Conservation (phyloP, 2,797 vertebrate genomes). For the Anniella stebbinsi region DNA sequence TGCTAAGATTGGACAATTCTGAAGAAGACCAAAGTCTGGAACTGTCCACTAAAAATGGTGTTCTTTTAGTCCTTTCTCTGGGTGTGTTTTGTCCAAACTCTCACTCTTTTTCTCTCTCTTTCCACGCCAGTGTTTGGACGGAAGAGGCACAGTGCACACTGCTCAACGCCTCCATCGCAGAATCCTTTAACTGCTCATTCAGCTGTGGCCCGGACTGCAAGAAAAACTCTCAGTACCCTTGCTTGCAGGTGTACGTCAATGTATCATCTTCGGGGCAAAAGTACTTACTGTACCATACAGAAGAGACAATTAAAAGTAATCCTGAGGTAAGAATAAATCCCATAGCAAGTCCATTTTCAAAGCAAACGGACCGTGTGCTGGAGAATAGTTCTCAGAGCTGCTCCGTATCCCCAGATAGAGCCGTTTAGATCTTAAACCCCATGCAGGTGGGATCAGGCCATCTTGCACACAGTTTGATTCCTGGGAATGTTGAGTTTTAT, state of each 20-base stretch:
- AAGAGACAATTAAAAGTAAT: conserved; percentile 90
- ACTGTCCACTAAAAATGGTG: neutral
- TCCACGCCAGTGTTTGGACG: conserved; percentile 88
- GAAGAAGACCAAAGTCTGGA: neutral
- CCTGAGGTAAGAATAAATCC: conserved; percentile 84
- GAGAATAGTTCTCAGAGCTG: neutral
- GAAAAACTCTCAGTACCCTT: conserved; percentile 91
- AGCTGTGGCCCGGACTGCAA: conserved; percentile 92
- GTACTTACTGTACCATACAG: conserved; percentile 88
- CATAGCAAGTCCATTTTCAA: conserved; percentile 4
- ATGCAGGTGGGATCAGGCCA: neutral
- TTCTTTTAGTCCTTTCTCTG: neutral
- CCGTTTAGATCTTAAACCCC: neutral
- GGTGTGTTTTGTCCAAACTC: conserved; percentile 25
- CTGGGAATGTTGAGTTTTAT: neutral
- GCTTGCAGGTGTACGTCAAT: conserved; percentile 94
- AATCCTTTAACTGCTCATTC: conserved; percentile 93
- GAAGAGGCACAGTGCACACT: conserved; percentile 88
- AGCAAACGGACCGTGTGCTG: neutral
- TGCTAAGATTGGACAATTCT: no score
- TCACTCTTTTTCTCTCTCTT: neutral
- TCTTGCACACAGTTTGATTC: neutral
- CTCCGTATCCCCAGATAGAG: neutral
- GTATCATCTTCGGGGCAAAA: conserved; percentile 89
- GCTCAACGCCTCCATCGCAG: conserved; percentile 88